Evolutionary conservation across 2,797 vertebrate species (phyloP).

Genomic region (Ispidina lecontei): DNA sequence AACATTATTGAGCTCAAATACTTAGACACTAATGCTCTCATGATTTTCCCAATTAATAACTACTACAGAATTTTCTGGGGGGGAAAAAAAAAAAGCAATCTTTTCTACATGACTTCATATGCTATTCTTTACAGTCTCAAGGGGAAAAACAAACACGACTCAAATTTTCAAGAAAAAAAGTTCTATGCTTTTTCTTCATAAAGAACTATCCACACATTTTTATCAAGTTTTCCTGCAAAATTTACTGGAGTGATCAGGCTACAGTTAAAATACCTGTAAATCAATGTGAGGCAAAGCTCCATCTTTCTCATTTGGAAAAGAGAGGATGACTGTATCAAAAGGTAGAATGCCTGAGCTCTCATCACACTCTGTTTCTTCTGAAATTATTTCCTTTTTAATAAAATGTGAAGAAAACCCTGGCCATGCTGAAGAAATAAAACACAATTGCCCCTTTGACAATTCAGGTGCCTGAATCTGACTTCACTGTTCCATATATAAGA

Average conservation of each 20-base stretch:
- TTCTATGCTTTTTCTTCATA: neutral
- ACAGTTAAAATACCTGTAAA: neutral
- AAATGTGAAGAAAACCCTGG: rapidly evolving
- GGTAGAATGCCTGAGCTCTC: neutral
- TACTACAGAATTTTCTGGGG: neutral
- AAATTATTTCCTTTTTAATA: neutral
- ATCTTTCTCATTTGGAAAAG: neutral
- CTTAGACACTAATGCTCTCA: neutral
- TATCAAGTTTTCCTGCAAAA: neutral
- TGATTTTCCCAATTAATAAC: neutral
- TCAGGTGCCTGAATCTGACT: neutral
- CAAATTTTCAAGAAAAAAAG: neutral
- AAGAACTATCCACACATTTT: neutral
- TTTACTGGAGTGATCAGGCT: neutral
- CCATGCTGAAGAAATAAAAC: neutral
- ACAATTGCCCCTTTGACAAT: neutral
- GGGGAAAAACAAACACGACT: neutral
- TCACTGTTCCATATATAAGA: neutral
- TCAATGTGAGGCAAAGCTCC: rapidly evolving
- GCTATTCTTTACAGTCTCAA: neutral
- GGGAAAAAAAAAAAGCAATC: neutral
- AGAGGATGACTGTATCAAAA: neutral
- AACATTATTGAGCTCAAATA: neutral
- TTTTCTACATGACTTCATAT: neutral
- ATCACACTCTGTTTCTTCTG: neutral